These are phyloP conservation scores for Molothrus aeneus DNA, from an alignment of 2,797 vertebrate genomes.

Conservation along the genomic window DNA sequence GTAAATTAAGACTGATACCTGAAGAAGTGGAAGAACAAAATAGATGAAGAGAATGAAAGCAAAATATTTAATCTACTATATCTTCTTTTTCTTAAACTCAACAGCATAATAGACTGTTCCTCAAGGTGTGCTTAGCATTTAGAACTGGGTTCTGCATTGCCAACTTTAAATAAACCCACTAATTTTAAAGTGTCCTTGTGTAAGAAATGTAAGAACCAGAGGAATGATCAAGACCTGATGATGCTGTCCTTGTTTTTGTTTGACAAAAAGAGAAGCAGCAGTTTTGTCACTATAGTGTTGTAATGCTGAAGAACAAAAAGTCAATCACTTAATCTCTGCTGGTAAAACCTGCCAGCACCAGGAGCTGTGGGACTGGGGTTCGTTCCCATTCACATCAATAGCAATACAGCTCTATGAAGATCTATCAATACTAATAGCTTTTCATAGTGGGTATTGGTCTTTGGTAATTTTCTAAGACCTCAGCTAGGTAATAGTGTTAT, in stretches of 20 bases:
- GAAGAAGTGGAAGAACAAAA: neutral
- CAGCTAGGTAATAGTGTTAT: neutral
- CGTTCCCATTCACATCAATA: neutral
- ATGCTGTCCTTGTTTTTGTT: neutral
- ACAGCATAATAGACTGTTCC: neutral
- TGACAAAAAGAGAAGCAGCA: neutral
- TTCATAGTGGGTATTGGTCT: neutral
- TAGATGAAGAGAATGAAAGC: neutral
- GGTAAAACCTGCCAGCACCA: neutral
- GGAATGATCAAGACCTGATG: neutral
- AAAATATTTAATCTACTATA: neutral
- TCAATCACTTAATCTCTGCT: neutral
- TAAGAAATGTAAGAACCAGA: neutral
- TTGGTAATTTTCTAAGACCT: neutral
- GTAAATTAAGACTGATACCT: neutral
- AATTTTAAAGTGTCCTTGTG: neutral
- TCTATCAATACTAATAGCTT: neutral
- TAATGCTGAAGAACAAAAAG: neutral
- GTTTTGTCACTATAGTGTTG: neutral
- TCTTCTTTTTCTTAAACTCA: neutral
- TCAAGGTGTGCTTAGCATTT: neutral
- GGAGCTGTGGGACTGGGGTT: conserved; percentile 2
- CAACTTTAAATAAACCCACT: neutral
- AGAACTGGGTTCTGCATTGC: neutral
- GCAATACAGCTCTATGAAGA: neutral